Evolutionary conservation across 2,113 vertebrate genomes (phyloP).

Genomic region (Pitta sordida): DNA sequence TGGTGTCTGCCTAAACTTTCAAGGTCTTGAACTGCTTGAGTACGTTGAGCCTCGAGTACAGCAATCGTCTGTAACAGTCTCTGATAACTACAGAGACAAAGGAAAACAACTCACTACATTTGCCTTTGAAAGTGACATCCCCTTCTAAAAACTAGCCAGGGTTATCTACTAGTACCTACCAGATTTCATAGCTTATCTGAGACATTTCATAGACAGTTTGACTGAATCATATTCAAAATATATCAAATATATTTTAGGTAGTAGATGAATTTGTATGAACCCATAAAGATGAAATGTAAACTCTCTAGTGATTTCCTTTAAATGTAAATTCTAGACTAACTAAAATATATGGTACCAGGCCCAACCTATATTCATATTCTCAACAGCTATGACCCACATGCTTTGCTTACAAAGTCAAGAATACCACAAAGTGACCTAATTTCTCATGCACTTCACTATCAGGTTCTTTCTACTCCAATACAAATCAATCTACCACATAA

Average conservation of each 20-base stretch:
- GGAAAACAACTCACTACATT: slow-evolving; percentile 68
- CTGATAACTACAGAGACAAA: slow-evolving; percentile 91
- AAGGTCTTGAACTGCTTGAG: slow-evolving; percentile 95
- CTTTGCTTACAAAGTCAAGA: not conserved
- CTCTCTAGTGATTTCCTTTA: not conserved
- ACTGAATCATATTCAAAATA: slow-evolving; percentile 31
- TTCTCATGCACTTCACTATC: not conserved
- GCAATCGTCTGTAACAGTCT: slow-evolving; percentile 97
- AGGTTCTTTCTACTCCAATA: not conserved
- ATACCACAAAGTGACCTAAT: not conserved
- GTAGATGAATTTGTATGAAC: not conserved
- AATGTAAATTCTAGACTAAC: not conserved
- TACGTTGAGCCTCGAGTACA: slow-evolving; percentile 95
- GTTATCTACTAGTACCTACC: slow-evolving; percentile 41
- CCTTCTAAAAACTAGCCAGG: slow-evolving; percentile 44
- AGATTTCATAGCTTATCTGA: slow-evolving; percentile 21
- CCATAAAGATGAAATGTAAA: not conserved
- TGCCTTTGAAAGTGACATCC: slow-evolving; percentile 18
- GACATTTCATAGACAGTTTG: slow-evolving; percentile 63
- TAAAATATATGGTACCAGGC: not conserved
- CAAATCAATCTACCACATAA: not conserved
- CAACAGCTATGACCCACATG: not conserved
- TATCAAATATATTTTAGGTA: not conserved
- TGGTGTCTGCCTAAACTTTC: slow-evolving; percentile 90
- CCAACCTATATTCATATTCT: not conserved